phyloP scores from a whole-genome alignment of 2,888 invertebrate genomes.

The Deladenus siricidicola region DNA sequence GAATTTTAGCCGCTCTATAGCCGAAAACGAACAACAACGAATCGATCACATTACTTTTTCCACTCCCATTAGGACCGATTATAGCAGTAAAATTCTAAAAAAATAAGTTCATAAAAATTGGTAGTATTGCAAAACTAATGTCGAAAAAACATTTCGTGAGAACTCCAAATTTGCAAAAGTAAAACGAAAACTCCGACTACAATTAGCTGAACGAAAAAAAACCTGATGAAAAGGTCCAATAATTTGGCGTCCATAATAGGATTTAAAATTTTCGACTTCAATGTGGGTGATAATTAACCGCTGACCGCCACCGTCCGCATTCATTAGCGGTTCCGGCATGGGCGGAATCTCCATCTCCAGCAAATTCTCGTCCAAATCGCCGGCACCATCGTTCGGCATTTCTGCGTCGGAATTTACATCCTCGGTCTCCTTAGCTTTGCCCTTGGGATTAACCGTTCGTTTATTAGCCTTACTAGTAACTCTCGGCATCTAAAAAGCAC shows the following conservation, averaged over 20 bases:
- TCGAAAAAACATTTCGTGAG: neutral
- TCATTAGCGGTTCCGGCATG: slow-evolving; percentile 47
- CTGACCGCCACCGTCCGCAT: slow-evolving; percentile 54
- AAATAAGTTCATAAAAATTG: neutral
- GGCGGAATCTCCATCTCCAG: slow-evolving; percentile 44
- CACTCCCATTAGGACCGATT: slow-evolving; percentile 96
- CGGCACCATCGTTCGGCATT: neutral
- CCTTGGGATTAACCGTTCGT: no score
- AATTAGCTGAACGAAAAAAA: no score
- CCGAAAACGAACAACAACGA: slow-evolving; percentile 99
- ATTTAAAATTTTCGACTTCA: slow-evolving; percentile 87
- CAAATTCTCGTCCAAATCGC: slow-evolving; percentile 26
- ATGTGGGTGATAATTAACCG: slow-evolving; percentile 78
- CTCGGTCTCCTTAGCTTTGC: no score
- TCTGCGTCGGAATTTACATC: neutral
- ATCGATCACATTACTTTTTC: slow-evolving; percentile 97
- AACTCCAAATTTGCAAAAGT: neutral
- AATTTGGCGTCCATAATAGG: slow-evolving; percentile 73
- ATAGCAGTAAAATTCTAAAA: slow-evolving; percentile 84
- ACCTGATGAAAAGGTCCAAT: slow-evolving; percentile 95
- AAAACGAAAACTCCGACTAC: neutral
- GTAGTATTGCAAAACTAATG: neutral
- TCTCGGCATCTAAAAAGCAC: no score
- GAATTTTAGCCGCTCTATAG: slow-evolving; percentile 83
- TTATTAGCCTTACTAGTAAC: no score